A percentile compares a stretch with the other conserved stretches of the same genome.
phyloP scores from a whole-genome alignment of 1,140 invertebrate species.

The Trissolcus basalis region DNA sequence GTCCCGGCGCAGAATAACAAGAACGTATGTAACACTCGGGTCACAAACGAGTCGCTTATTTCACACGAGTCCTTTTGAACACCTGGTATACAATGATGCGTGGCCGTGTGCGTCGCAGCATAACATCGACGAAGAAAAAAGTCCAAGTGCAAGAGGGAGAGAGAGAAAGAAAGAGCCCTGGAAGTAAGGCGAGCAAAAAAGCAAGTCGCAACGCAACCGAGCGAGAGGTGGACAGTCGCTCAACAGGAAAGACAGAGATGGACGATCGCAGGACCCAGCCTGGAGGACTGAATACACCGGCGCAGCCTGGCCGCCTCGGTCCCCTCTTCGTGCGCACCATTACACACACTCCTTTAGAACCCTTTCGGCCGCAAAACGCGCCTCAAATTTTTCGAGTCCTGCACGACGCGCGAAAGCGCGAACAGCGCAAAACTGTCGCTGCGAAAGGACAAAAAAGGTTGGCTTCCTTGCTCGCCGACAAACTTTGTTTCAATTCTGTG shows the following conservation, averaged over 20 bases:
- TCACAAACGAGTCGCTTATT: conserved; percentile 18
- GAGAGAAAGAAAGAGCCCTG: conserved; percentile 31
- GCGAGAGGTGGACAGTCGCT: conserved; percentile 1
- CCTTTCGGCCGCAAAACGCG: conserved; percentile 32
- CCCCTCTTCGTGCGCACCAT: conserved; percentile 19
- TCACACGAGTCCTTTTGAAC: conserved; percentile 46
- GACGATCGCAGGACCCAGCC: conserved; percentile 34
- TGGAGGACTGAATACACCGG: conserved; percentile 42
- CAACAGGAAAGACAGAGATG: conserved; percentile 7
- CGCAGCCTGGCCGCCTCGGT: background rate
- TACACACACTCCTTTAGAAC: conserved; percentile 30
- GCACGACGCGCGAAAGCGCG: conserved; percentile 33
- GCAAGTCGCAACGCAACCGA: conserved; percentile 34
- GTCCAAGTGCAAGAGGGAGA: conserved; percentile 5
- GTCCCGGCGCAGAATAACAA: conserved; percentile 6
- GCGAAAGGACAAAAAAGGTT: background rate
- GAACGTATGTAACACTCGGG: conserved; percentile 22
- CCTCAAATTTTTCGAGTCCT: conserved; percentile 39
- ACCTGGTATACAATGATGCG: conserved; percentile 42
- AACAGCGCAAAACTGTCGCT: conserved; percentile 28
- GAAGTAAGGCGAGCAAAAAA: conserved; percentile 50
- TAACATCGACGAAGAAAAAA: conserved; percentile 28
- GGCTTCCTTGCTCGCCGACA: background rate
- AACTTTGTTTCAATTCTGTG: background rate
- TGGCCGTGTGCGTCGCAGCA: conserved; percentile 24